These are phyloP conservation scores for Thalassaphorura encarpata DNA, from an alignment of 1,140 invertebrate genomes.

Conservation along the genomic window DNA sequence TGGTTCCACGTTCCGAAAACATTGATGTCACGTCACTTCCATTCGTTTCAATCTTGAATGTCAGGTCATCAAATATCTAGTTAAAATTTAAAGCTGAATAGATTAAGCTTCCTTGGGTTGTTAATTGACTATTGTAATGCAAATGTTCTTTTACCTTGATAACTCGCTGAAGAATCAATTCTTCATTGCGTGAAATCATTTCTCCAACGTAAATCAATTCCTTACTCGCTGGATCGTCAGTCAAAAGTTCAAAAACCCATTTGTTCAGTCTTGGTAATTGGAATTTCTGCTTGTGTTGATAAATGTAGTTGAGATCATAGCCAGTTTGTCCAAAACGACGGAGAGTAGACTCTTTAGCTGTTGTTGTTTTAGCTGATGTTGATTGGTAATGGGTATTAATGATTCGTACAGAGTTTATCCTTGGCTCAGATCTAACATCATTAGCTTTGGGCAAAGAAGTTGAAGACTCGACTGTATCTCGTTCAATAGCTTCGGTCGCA, in stretches of 20 bases:
- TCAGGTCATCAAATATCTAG: slow-evolving; percentile 9
- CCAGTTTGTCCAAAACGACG: not conserved
- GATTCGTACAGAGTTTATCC: not conserved
- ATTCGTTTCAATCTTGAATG: slow-evolving; percentile 11
- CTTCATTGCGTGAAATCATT: slow-evolving; percentile 5
- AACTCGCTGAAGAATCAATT: slow-evolving; percentile 9
- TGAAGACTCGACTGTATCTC: too few relatives aligned
- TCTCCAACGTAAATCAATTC: slow-evolving; percentile 7
- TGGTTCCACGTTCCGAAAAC: not conserved
- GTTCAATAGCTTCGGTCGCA: too few relatives aligned
- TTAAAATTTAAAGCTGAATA: not conserved
- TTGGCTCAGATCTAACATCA: not conserved
- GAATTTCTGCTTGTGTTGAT: slow-evolving; percentile 6
- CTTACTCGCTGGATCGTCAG: slow-evolving; percentile 6
- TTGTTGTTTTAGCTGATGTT: not conserved
- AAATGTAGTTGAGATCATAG: slow-evolving; percentile 14
- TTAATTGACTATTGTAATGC: not conserved
- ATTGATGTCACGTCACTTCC: slow-evolving; percentile 6
- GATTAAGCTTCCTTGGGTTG: not conserved
- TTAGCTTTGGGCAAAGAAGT: too few relatives aligned
- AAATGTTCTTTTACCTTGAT: slow-evolving; percentile 8
- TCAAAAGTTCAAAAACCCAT: slow-evolving; percentile 13
- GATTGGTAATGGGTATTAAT: not conserved
- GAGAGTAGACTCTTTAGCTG: not conserved
- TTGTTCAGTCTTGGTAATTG: slow-evolving; percentile 1